Conservation (phyloP, 1,140 invertebrate genomes). For the Sinella curviseta region DNA sequence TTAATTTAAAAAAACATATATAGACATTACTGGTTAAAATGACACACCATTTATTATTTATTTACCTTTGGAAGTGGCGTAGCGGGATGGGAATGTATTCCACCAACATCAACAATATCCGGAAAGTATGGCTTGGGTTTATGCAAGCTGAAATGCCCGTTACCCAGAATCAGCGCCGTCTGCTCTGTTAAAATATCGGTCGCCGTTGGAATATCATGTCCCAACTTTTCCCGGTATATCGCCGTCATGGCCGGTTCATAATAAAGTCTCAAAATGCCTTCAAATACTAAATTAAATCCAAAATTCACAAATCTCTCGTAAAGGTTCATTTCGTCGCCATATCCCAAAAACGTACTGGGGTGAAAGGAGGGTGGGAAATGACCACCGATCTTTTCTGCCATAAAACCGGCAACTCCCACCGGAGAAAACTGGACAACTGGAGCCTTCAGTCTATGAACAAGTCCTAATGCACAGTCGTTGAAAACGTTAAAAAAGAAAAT, state of each 20-base stretch:
- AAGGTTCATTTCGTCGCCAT: slow-evolving; percentile 58
- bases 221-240: slow-evolving; percentile 57
- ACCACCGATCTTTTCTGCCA: slow-evolving; percentile 60
- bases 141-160: slow-evolving; percentile 60
- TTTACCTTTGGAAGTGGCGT: slow-evolving; percentile 49
- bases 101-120: slow-evolving; percentile 61
- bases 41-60: neutral
- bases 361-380: slow-evolving; percentile 62
- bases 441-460: slow-evolving; percentile 52
- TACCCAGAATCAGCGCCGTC: slow-evolving; percentile 60
- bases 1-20: slow-evolving; percentile 36
- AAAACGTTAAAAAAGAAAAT: no score
- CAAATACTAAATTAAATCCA: neutral
- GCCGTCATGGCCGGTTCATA: slow-evolving; percentile 43
- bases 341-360: slow-evolving; percentile 60
- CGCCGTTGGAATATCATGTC: slow-evolving; percentile 56
- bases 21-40: neutral
- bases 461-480: neutral
- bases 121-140: slow-evolving; percentile 56
- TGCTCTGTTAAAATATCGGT: slow-evolving; percentile 55
- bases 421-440: slow-evolving; percentile 64
- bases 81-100: slow-evolving; percentile 57
- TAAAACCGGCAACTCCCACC: slow-evolving; percentile 63
- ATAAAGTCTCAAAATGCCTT: neutral
- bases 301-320: neutral